Percentiles rank a stretch among this genome's conserved stretches.
Conservation (phyloP, 2,888 invertebrate genomes). For the Disparrhopalites patrizii region DNA sequence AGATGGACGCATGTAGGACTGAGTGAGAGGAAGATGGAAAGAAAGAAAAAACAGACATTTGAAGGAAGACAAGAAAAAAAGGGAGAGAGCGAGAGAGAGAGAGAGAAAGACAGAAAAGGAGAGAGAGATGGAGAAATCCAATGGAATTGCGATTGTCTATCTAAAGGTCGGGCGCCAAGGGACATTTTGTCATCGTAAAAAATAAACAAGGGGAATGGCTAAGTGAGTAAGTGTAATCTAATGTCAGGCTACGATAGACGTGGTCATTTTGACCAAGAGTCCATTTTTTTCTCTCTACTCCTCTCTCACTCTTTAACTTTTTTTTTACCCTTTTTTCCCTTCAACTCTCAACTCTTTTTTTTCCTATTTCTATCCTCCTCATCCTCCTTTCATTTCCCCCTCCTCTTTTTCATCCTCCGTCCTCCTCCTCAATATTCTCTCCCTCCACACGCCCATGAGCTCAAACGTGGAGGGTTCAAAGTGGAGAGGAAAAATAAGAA, state of each 20-base stretch:
- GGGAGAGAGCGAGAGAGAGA: neutral
- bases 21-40: neutral
- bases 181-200: conserved; percentile 34
- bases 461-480: too few relatives aligned
- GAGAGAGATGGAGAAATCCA: conserved; percentile 2
- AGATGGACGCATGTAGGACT: neutral
- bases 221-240: conserved; percentile 31
- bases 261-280: conserved; percentile 17
- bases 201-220: conserved; percentile 31
- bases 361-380: neutral
- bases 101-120: neutral
- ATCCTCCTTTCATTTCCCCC: neutral
- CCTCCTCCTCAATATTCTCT: too few relatives aligned
- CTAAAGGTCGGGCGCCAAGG: conserved; percentile 24
- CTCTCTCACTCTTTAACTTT: neutral
- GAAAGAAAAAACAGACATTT: neutral
- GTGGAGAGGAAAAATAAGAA: too few relatives aligned
- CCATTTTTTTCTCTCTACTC: neutral
- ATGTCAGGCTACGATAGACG: conserved; percentile 23
- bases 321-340: neutral
- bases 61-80: conserved; percentile 3
- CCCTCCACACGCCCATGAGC: too few relatives aligned
- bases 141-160: conserved; percentile 25
- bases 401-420: too few relatives aligned
- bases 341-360: neutral